A percentile compares a stretch with the other conserved stretches of the same genome.
These are phyloP conservation scores for Rhinopomastus cyanomelas DNA, from an alignment of 2,113 vertebrate species.

Conservation along the genomic window DNA sequence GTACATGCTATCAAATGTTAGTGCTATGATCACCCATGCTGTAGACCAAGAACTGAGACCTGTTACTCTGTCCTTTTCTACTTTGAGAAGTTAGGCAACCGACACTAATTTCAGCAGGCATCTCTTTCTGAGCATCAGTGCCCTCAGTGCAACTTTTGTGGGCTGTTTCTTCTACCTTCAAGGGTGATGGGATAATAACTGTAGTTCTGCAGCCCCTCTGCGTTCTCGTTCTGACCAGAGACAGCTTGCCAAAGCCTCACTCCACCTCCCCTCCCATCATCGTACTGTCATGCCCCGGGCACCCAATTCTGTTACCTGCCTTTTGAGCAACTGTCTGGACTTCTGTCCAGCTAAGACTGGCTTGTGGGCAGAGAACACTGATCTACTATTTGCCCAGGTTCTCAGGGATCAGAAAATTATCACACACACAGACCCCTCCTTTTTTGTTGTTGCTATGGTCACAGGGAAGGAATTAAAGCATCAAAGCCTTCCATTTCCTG, in stretches of 20 bases:
- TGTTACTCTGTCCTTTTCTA: background rate
- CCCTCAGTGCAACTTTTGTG: background rate
- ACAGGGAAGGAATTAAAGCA: conserved; percentile 67
- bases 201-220: background rate
- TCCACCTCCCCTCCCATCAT: background rate
- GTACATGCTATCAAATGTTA: background rate
- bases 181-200: background rate
- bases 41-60: background rate
- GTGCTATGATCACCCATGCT: background rate
- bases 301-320: background rate
- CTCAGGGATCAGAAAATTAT: conserved; percentile 57
- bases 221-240: background rate
- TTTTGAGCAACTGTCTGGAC: conserved; percentile 3
- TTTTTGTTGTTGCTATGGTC: conserved; percentile 69
- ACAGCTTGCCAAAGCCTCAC: background rate
- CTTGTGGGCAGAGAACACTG: background rate
- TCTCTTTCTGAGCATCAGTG: background rate
- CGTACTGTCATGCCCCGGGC: background rate
- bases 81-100: background rate
- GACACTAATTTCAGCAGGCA: background rate
- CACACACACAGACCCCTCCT: background rate
- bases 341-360: background rate
- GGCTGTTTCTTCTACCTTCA: background rate
- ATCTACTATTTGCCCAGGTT: conserved; percentile 26
- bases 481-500: conserved; percentile 53